Conservation (phyloP, 1,140 invertebrate species). For the Drosophila lini region DNA sequence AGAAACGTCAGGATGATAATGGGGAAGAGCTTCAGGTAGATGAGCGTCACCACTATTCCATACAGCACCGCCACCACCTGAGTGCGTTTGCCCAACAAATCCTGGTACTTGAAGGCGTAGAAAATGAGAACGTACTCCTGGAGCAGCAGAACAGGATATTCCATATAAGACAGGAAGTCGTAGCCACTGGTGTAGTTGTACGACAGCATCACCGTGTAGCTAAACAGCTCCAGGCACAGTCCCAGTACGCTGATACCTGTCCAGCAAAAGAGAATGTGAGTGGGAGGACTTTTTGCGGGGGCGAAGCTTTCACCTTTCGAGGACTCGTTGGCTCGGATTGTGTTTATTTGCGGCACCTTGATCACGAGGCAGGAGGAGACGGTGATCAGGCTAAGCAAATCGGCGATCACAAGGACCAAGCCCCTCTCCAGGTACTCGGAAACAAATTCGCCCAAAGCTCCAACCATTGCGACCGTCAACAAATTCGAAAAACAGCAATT, state of each 20-base stretch:
- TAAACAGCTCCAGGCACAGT: constrained; percentile 85
- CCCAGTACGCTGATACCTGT: constrained; percentile 73
- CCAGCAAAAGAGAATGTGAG: constrained; percentile 10
- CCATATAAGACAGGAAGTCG: constrained; percentile 88
- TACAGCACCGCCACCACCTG: constrained; percentile 85
- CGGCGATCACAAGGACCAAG: constrained; percentile 84
- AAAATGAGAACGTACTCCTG: constrained; percentile 88
- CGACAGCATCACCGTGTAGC: constrained; percentile 88
- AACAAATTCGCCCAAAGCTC: constrained; percentile 40
- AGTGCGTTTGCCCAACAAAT: constrained; percentile 85
- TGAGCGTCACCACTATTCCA: constrained; percentile 84
- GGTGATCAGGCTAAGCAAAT: constrained; percentile 87
- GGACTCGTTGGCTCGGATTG: constrained; percentile 86
- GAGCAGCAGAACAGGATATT: constrained; percentile 88
- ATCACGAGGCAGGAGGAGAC: constrained; percentile 87
- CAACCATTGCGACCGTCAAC: constrained; percentile 37
- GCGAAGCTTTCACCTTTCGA: constrained; percentile 84
- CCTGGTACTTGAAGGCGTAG: constrained; percentile 87
- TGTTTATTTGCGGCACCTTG: constrained; percentile 89
- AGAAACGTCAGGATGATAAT: constrained; percentile 86
- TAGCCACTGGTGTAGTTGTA: constrained; percentile 89
- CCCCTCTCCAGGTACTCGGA: constrained; percentile 73
- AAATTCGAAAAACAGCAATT: constrained; percentile 36
- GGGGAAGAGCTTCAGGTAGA: constrained; percentile 86
- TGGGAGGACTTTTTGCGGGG: constrained; percentile 13